Evolutionary conservation across 2,113 vertebrate species (phyloP).

Genomic region (Cairina moschata): DNA sequence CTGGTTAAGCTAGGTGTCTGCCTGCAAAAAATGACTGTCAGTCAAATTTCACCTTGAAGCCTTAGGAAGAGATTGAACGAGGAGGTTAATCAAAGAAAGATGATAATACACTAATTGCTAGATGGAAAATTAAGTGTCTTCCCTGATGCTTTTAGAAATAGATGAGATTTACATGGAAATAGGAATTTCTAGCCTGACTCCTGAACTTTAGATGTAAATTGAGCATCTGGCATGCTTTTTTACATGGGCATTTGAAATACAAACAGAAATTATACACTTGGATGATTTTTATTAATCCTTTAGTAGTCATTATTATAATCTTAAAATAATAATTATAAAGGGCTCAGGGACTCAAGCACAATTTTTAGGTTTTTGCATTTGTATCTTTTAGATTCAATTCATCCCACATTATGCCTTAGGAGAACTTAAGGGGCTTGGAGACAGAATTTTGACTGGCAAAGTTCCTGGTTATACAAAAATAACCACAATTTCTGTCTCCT

Average conservation of each 20-base stretch:
- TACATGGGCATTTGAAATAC: neutral
- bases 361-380: neutral
- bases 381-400: neutral
- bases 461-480: neutral
- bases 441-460: neutral
- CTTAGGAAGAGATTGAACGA: neutral
- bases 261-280: neutral
- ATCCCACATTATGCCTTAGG: neutral
- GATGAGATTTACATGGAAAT: neutral
- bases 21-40: neutral
- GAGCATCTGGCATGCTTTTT: neutral
- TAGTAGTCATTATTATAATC: neutral
- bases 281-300: neutral
- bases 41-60: neutral
- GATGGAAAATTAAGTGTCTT: neutral
- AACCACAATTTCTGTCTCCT: neutral
- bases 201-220: neutral
- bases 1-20: neutral
- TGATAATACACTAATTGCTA: neutral
- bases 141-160: neutral
- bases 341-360: neutral
- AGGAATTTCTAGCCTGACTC: neutral
- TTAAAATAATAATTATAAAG: neutral
- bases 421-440: neutral
- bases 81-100: neutral